These are phyloP conservation scores for Chaenocephalus aceratus DNA, from an alignment of 2,113 vertebrate species.

Conservation along the genomic window DNA sequence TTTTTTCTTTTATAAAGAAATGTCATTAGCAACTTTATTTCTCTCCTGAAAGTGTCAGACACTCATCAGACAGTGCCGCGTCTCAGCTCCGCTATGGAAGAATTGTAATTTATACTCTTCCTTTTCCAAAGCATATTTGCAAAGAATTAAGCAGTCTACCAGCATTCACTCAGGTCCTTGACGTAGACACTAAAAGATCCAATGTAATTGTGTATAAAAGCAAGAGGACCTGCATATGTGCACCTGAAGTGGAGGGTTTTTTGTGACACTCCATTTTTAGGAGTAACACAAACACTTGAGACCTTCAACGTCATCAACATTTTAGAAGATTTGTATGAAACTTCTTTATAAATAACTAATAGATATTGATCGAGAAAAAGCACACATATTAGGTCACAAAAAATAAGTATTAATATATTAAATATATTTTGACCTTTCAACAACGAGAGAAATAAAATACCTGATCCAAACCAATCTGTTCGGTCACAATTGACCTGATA, in stretches of 20 bases:
- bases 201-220: neutral
- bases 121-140: neutral
- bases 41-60: slow-evolving; percentile 41
- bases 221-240: neutral
- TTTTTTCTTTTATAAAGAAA: slow-evolving; percentile 33
- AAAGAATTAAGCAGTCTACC: neutral
- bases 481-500: too few species aligned
- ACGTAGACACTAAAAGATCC: neutral
- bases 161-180: slow-evolving; percentile 3
- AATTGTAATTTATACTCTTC: neutral
- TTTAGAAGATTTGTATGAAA: too few species aligned
- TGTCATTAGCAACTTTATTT: slow-evolving; percentile 59
- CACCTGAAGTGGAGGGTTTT: neutral
- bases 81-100: slow-evolving; percentile 28
- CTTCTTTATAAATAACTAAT: too few species aligned
- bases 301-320: too few species aligned
- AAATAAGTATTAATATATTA: too few species aligned
- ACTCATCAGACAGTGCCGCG: slow-evolving; percentile 23
- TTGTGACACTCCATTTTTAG: too few species aligned
- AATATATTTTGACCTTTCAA: too few species aligned
- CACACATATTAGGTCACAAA: too few species aligned
- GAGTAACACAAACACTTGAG: too few species aligned
- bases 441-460: too few species aligned
- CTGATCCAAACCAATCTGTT: too few species aligned
- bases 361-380: too few species aligned